Evolutionary conservation across 2,888 invertebrate genomes (phyloP).

Genomic region (Dromius quadrimaculatus): DNA sequence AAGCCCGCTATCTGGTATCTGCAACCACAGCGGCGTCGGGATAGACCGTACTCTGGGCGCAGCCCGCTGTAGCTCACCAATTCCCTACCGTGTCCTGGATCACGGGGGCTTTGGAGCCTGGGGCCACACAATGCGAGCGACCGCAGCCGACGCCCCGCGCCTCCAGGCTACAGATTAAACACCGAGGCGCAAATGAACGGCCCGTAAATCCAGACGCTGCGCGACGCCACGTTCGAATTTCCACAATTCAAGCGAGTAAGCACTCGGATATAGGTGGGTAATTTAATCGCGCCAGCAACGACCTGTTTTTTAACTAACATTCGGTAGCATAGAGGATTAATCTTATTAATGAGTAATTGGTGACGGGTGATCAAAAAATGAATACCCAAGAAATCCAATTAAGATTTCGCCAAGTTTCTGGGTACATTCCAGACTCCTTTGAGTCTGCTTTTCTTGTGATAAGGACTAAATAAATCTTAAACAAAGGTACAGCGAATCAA

Average conservation of each 20-base stretch:
- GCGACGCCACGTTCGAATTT: constrained; percentile 45
- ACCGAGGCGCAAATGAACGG: constrained; percentile 64
- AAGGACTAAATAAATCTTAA: background rate
- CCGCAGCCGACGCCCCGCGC: constrained; percentile 55
- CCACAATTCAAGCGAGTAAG: constrained; percentile 12
- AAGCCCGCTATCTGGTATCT: constrained; percentile 35
- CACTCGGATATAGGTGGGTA: constrained; percentile 17
- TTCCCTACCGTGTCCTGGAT: constrained; percentile 63
- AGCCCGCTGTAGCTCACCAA: constrained; percentile 52
- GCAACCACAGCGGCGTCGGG: constrained; percentile 8
- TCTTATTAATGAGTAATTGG: background rate
- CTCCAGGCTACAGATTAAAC: constrained; percentile 61
- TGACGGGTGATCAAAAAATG: background rate
- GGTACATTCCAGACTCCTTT: too few relatives aligned
- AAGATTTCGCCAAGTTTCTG: too few relatives aligned
- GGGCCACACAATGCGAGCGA: constrained; percentile 56
- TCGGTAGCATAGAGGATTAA: background rate
- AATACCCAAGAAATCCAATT: too few relatives aligned
- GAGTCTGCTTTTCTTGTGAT: background rate
- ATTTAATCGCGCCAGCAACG: constrained; percentile 9
- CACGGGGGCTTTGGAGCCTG: constrained; percentile 56
- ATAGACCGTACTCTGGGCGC: background rate
- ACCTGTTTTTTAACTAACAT: constrained; percentile 17
- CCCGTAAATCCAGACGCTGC: constrained; percentile 61
- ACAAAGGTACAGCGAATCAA: constrained; percentile 10